phyloP scores from a whole-genome alignment of 92 coral and sea anemone species.

The Paragorgia papillata region DNA sequence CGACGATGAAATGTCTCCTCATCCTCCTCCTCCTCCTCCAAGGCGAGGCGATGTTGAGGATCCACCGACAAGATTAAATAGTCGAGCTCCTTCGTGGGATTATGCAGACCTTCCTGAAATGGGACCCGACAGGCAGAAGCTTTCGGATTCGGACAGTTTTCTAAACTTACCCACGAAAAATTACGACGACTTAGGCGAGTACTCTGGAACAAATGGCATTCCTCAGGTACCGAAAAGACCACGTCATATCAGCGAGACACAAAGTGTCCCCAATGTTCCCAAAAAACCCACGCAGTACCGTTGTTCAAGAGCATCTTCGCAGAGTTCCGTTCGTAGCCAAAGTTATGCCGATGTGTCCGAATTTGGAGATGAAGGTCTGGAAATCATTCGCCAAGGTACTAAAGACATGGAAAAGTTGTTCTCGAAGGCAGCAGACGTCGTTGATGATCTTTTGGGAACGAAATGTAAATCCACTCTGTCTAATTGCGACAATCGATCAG shows the following conservation, averaged over 20 bases:
- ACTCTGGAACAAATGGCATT: constrained; percentile 53
- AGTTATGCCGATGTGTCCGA: constrained; percentile 21
- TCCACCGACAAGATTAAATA: constrained; percentile 77
- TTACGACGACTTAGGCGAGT: constrained; percentile 47
- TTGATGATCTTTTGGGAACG: constrained; percentile 26
- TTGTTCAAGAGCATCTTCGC: constrained; percentile 62
- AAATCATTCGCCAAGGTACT: constrained; percentile 32
- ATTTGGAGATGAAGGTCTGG: constrained; percentile 28
- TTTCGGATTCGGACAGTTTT: constrained; percentile 74
- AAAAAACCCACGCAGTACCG: constrained; percentile 75
- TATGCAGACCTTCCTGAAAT: constrained; percentile 90
- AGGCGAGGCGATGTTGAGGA: constrained; percentile 83
- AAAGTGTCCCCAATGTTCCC: constrained; percentile 74
- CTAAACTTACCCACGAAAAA: constrained; percentile 51
- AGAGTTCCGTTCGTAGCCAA: constrained; percentile 44
- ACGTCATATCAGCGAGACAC: constrained; percentile 71
- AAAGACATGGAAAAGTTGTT: constrained; percentile 28
- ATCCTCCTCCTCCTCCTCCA: constrained; percentile 98
- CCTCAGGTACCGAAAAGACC: constrained; percentile 75
- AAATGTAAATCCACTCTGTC: constrained; percentile 11
- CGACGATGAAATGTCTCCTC: constrained; percentile 72
- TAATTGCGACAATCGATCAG: constrained; percentile 13
- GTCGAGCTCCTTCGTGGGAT: constrained; percentile 83
- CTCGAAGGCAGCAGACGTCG: constrained; percentile 22
- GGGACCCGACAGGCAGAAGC: constrained; percentile 56